Evolutionary conservation across 2,113 vertebrate genomes (phyloP).

Genomic region (Leptocoma aspasia): DNA sequence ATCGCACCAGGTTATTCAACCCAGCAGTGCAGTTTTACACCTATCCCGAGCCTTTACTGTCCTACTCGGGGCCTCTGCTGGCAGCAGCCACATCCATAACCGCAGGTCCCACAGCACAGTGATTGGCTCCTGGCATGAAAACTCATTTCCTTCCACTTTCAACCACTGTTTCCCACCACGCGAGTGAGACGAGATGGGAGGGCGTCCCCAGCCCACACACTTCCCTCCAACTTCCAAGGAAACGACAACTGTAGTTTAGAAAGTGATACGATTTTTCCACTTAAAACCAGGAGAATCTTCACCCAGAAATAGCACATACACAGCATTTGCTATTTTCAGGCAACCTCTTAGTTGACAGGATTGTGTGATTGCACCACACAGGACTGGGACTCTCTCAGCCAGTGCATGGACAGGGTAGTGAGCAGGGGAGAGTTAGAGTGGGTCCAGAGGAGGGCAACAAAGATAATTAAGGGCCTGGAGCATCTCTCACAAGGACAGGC

Average conservation of each 20-base stretch:
- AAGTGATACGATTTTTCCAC: background rate
- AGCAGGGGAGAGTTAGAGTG: background rate
- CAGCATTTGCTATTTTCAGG: background rate
- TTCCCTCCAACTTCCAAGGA: background rate
- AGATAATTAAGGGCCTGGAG: background rate
- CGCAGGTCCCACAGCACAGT: background rate
- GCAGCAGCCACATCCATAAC: background rate
- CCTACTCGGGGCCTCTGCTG: background rate
- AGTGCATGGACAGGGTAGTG: no score
- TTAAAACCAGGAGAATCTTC: background rate
- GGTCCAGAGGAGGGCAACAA: background rate
- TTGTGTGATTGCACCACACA: accelerated
- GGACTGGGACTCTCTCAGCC: background rate
- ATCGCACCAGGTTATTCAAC: background rate
- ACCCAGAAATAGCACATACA: background rate
- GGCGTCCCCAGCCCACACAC: background rate
- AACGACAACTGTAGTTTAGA: background rate
- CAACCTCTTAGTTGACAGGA: background rate
- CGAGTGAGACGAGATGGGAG: background rate
- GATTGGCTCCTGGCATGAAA: no score
- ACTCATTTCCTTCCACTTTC: background rate
- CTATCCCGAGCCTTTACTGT: background rate
- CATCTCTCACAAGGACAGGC: background rate
- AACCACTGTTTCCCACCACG: background rate
- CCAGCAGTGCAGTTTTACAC: background rate